Evolutionary conservation across 2,888 invertebrate genomes (phyloP).

Genomic region (Parthenolecanium corni): DNA sequence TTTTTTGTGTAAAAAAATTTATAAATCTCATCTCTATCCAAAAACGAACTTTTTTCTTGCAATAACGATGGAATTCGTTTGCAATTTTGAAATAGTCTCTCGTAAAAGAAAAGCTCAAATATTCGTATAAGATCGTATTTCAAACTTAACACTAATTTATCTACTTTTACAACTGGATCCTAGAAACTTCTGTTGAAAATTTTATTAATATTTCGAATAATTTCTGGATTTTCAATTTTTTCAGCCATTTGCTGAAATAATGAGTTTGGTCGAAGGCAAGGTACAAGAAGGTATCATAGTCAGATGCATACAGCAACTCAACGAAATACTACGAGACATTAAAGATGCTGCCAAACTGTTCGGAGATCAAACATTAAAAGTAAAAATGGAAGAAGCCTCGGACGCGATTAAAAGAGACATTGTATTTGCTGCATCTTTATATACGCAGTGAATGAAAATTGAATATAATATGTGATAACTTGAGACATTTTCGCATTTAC

Average conservation of each 20-base stretch:
- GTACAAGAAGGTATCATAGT: constrained; percentile 98
- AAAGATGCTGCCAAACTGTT: constrained; percentile 79
- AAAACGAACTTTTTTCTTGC: too few relatives aligned
- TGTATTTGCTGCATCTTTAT: constrained; percentile 93
- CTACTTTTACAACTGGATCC: background rate
- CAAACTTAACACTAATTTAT: background rate
- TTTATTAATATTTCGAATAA: background rate
- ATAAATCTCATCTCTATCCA: too few relatives aligned
- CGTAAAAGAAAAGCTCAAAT: background rate
- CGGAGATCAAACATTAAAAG: constrained; percentile 79
- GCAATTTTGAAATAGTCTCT: too few relatives aligned
- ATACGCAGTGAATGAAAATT: constrained; percentile 45
- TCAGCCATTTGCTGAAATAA: constrained; percentile 74
- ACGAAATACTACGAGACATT: constrained; percentile 82
- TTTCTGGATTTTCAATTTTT: background rate
- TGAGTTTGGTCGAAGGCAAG: constrained; percentile 62
- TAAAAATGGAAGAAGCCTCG: constrained; percentile 92
- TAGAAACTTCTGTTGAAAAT: background rate
- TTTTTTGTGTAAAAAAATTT: too few relatives aligned
- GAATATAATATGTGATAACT: background rate
- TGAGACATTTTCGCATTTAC: too few relatives aligned
- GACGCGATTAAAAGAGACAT: constrained; percentile 90
- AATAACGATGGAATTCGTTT: too few relatives aligned
- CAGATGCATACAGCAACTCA: constrained; percentile 87
- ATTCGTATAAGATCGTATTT: background rate